phyloP scores from a whole-genome alignment of 2,113 vertebrate genomes.

The Oreochromis aureus region DNA sequence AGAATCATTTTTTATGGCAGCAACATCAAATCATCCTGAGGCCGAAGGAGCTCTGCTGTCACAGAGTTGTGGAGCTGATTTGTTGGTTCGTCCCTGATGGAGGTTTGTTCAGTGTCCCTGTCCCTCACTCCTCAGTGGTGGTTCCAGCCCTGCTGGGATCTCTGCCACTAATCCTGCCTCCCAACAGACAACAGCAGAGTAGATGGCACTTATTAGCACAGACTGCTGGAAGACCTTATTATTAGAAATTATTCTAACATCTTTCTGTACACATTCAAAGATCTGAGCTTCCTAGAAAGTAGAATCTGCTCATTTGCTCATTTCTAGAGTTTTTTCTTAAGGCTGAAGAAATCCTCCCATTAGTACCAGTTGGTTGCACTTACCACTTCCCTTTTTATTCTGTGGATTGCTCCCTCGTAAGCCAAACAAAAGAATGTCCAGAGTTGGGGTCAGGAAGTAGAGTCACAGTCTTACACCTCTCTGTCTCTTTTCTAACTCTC shows the following conservation, averaged over 20 bases:
- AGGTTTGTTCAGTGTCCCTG: not conserved
- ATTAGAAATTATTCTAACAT: not conserved
- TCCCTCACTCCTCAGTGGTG: not conserved
- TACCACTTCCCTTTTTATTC: not conserved
- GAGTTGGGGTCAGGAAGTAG: too few species aligned
- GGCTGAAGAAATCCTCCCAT: too few species aligned
- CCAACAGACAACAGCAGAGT: not conserved
- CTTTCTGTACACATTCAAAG: not conserved
- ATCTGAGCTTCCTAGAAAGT: too few species aligned
- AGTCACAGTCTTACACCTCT: too few species aligned
- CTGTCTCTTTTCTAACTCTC: too few species aligned
- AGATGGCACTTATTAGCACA: not conserved
- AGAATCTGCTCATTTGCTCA: not conserved
- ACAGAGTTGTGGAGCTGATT: not conserved
- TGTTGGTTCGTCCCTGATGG: not conserved
- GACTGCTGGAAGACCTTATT: not conserved
- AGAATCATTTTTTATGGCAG: not conserved
- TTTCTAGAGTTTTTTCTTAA: not conserved
- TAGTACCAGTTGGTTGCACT: too few species aligned
- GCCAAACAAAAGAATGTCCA: too few species aligned
- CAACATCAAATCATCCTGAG: not conserved
- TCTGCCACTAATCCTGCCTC: not conserved
- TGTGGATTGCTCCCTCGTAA: not conserved
- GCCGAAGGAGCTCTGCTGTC: not conserved
- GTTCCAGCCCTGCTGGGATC: not conserved